Evolutionary conservation across 2,797 vertebrate genomes (phyloP).

Genomic region (Phyllotis vaccarum): DNA sequence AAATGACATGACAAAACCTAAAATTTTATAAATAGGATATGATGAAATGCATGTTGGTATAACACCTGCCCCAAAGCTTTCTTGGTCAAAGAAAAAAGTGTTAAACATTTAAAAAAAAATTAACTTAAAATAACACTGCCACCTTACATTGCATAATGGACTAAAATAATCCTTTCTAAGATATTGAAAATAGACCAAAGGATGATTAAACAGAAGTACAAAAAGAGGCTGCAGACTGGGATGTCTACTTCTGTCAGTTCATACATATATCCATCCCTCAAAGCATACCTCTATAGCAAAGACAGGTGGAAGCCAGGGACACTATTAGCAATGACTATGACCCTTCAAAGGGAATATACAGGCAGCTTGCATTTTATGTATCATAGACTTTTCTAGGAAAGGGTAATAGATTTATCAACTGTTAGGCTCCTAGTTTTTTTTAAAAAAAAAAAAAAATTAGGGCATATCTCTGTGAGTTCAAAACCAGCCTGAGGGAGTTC

Average conservation of each 20-base stretch:
- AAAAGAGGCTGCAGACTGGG: background rate
- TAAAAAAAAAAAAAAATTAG: too few relatives aligned
- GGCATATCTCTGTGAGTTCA: too few relatives aligned
- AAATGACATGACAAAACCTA: constrained; percentile 48
- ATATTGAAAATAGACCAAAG: constrained; percentile 39
- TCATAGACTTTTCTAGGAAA: constrained; percentile 3
- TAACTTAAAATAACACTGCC: background rate
- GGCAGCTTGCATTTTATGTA: background rate
- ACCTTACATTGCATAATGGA: constrained; percentile 49
- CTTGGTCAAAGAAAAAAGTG: constrained; percentile 61
- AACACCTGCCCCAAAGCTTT: constrained; percentile 52
- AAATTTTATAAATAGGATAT: constrained; percentile 52
- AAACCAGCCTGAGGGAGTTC: too few relatives aligned
- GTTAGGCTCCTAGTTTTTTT: background rate
- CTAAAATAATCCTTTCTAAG: constrained; percentile 51
- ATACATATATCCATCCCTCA: background rate
- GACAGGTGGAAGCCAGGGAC: background rate
- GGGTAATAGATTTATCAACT: constrained; percentile 11
- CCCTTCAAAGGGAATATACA: background rate
- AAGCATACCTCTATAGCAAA: background rate
- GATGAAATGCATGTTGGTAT: constrained; percentile 32
- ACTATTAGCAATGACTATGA: background rate
- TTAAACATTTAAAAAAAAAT: constrained; percentile 13
- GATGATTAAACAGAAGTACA: background rate
- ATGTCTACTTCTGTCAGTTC: background rate